Evolutionary conservation across 2,888 invertebrate species (phyloP), one percentile per base, ranked within the genome.

Genomic region (Cataglyphis altisquamis): DNA sequence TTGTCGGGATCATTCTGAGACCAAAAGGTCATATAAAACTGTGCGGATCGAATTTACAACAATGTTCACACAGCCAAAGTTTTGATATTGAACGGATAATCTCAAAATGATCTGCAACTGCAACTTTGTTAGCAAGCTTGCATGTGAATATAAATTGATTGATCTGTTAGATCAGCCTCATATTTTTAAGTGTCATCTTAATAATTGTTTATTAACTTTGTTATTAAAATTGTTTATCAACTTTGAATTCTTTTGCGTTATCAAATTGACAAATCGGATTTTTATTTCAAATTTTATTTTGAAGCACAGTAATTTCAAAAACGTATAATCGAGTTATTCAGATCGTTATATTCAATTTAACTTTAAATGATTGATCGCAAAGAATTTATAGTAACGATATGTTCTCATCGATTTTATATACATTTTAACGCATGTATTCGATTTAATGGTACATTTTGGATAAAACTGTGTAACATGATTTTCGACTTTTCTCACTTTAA

Each of bases 21-120:
- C 36, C 36, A 77, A 77, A 77, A 77, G 66, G 66, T 77, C n/a
- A n/a, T 55, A 77, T 66, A n/a, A 52, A 66, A 57, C 77, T 29
- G 21, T 9, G 21, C 5, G 39, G 18, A n/a, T 62, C 18, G 21
- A 48, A 74, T 74, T 74, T n/a, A 18, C 32, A n/a, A 45, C 52
- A 75, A 21, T 63, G 10, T 29, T 52, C 8, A 5, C 55, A 9
- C 2, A 21, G 21, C 32, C 57, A 25, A 4, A 32, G 8, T 12
- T 32, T 15, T 21, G 32, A 18, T 5, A 18, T 32, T 60, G 32
- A 74, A 52, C 21, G 52, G 63, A 74, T 48, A 32, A 63, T 48
- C 18, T 36, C 3, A 15, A 75, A 63, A 36, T 8, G 8, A 21
- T 36, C 21, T 48, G 5, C 41, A 62, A 36, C 25, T 25, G 41